Percentiles rank a stretch among this genome's conserved stretches.
Evolutionary conservation across 2,888 invertebrate genomes (phyloP).

Genomic region (Drosophila nr. fundita): DNA sequence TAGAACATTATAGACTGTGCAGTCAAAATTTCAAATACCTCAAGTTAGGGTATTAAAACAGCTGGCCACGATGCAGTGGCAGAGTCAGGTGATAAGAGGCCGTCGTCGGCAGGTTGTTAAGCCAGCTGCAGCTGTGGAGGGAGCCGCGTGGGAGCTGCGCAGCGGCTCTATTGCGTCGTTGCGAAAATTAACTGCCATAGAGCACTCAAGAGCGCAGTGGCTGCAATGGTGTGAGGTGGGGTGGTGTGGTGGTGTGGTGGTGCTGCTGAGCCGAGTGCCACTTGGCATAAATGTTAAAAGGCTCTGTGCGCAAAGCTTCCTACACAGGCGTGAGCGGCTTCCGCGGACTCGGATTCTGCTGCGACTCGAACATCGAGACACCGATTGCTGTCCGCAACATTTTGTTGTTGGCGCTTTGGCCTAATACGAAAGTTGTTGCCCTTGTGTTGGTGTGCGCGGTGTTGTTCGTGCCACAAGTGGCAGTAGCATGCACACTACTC

Average conservation of each 20-base stretch:
- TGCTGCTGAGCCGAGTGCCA: slow-evolving; percentile 12
- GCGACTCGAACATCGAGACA: slow-evolving; percentile 17
- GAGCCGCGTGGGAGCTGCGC: slow-evolving; percentile 58
- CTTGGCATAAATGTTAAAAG: slow-evolving; percentile 73
- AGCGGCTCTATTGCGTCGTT: slow-evolving; percentile 75
- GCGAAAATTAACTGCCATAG: slow-evolving; percentile 75
- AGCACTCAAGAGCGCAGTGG: slow-evolving; percentile 5
- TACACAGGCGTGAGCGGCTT: slow-evolving; percentile 58
- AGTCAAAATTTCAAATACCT: background rate
- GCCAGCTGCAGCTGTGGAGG: slow-evolving; percentile 63
- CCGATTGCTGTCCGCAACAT: slow-evolving; percentile 25
- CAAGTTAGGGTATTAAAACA: slow-evolving; percentile 27
- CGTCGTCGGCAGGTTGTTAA: slow-evolving; percentile 61
- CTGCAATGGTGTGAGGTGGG: background rate
- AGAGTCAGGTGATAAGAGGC: slow-evolving; percentile 65
- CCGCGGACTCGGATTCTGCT: slow-evolving; percentile 40
- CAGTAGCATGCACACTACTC: slow-evolving; percentile 60
- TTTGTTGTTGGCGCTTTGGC: slow-evolving; percentile 52
- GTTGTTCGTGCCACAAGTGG: slow-evolving; percentile 71
- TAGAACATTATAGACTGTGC: background rate
- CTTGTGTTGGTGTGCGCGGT: slow-evolving; percentile 68
- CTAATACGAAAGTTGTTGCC: slow-evolving; percentile 78
- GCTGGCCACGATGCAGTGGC: slow-evolving; percentile 30
- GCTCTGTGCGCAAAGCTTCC: slow-evolving; percentile 67
- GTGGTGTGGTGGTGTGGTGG: background rate